Percentiles rank a stretch among this genome's conserved stretches.
phyloP scores from a whole-genome alignment of 2,113 vertebrate species.

The Rhagologus leucostigma region DNA sequence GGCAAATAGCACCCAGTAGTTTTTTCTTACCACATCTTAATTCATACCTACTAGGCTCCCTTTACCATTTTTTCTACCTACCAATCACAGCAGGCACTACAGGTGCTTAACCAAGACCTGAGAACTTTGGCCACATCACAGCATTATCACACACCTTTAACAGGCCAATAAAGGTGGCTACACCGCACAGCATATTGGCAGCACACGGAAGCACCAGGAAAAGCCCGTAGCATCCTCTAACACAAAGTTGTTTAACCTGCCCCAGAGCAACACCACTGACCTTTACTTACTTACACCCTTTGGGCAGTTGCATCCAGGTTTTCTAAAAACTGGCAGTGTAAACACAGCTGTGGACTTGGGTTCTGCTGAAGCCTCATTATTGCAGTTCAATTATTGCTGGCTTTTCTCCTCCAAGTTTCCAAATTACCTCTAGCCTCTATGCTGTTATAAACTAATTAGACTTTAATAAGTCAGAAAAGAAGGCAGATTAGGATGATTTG shows the following conservation, averaged over 20 bases:
- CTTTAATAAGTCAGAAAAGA: constrained; percentile 54
- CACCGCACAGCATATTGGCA: background rate
- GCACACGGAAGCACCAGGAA: background rate
- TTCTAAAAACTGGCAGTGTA: background rate
- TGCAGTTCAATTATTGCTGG: constrained; percentile 33
- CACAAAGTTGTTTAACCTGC: background rate
- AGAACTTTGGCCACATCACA: background rate
- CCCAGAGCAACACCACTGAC: background rate
- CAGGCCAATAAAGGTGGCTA: background rate
- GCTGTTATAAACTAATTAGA: constrained; percentile 55
- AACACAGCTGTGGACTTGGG: constrained; percentile 30
- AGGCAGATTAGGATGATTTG: constrained; percentile 38
- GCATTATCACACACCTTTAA: background rate
- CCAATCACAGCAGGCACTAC: background rate
- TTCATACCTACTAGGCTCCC: background rate
- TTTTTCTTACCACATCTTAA: background rate
- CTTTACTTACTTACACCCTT: background rate
- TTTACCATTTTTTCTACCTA: background rate
- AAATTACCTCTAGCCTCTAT: constrained; percentile 49
- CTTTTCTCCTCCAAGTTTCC: constrained; percentile 6
- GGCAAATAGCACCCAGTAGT: background rate
- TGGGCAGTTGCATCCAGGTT: background rate
- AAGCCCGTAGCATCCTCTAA: background rate
- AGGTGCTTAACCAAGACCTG: background rate
- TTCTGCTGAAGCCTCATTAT: constrained; percentile 17